Evolutionary conservation across 2,888 invertebrate genomes (phyloP), one percentile per base, ranked within the genome.

Genomic region (Drosophila seclusa): DNA sequence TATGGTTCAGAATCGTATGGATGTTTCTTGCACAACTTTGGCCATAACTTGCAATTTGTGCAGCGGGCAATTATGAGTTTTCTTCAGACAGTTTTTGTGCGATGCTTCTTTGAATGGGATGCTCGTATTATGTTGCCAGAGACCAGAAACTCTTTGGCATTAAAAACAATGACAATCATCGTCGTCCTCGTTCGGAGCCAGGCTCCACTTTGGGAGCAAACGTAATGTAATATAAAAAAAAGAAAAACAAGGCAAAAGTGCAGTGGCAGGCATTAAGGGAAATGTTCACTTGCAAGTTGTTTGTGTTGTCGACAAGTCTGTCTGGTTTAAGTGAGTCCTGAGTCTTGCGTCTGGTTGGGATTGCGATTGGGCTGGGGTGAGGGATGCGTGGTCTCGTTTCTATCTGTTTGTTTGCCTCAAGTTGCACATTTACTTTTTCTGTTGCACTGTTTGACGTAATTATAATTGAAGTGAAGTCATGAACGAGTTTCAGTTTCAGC

Each of bases 371-470:
- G 38, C 42, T 54, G 49, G 38, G n/a, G 27, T 6, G 3, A 2
- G 49, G 38, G 36, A 40, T 29, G 57, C 31, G 21, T 54, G 59
- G 31, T 55, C 68, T 42, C 36, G 11, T 66, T 63, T 76, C 76
- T 86, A 80, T 82, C 82, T 75, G 61, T 82, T 55, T 55, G 57
- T 89, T 89, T 89, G 87, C 80, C 74, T 87, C 87, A 76, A 89
- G 85, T 89, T 85, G 89, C 76, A 82, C 84, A 87, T 82, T 89
- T 55, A 55, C 55, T 87, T 87, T 83, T 89, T 48, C 68, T 83
- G 90, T 81, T 87, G 88, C 88, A 83, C 86, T 90, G 87, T 90
- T 90, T 90, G 90, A 89, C 84, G 90, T 90, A 90, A 89, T 89
- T 89, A 90, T 90, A 89, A 90, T 90, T 89, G 90, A 89, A 89